Conservation (phyloP, 2,797 vertebrate species). For the Macropodus opercularis region DNA sequence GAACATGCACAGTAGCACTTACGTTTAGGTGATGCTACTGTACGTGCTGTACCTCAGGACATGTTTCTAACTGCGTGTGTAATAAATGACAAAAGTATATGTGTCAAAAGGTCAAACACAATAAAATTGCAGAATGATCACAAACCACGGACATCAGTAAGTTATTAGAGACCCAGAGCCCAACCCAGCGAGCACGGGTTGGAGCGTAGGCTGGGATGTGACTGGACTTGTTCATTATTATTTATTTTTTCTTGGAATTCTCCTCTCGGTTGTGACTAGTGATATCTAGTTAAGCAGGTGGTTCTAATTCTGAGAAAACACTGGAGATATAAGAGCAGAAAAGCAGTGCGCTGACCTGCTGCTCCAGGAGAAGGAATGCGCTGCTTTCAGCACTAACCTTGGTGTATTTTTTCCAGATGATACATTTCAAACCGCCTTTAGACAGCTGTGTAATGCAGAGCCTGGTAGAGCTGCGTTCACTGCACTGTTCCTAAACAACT, state of each 20-base stretch:
- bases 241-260: not conserved
- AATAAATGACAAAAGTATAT: not conserved
- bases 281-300: not conserved
- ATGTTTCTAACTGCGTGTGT: too few relatives aligned
- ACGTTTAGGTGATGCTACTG: not conserved
- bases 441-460: constrained; percentile 36
- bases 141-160: constrained; percentile 32
- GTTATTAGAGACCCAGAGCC: constrained; percentile 37
- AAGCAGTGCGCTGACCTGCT: not conserved
- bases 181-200: constrained; percentile 15
- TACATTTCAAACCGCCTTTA: constrained; percentile 13
- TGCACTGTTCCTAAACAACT: constrained; percentile 8
- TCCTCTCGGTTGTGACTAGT: not conserved
- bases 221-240: constrained; percentile 14
- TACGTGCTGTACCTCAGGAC: not conserved
- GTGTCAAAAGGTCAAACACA: constrained; percentile 35
- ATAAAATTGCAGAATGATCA: constrained; percentile 28
- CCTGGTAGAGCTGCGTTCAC: constrained; percentile 10
- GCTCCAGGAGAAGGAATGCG: not conserved
- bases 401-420: not conserved
- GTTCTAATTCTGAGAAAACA: not conserved
- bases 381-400: not conserved
- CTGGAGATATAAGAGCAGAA: not conserved
- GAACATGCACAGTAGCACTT: not conserved
- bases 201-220: constrained; percentile 15